phyloP scores from a whole-genome alignment of 1,140 invertebrate genomes.

The Sarcophaga bullata region DNA sequence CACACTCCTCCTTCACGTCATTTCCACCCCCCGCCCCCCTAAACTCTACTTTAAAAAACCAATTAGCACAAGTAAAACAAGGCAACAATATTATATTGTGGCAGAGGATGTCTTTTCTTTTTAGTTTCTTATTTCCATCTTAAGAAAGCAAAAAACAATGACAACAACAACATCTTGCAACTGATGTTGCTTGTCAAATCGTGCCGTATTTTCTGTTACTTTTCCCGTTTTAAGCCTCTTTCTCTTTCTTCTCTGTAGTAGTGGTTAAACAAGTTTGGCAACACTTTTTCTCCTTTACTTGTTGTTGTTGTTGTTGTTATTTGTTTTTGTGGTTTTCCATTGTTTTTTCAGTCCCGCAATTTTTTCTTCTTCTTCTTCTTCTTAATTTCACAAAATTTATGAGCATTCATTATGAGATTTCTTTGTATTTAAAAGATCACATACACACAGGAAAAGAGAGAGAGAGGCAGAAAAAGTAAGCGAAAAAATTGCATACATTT shows the following conservation, averaged over 20 bases:
- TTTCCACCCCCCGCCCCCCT: too few relatives aligned
- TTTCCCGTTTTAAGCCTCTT: not conserved
- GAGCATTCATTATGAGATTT: not conserved
- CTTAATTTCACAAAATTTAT: not conserved
- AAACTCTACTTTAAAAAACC: too few relatives aligned
- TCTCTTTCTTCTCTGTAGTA: not conserved
- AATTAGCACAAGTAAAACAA: too few relatives aligned
- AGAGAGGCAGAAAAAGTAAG: not conserved
- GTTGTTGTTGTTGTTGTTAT: not conserved
- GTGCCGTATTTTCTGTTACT: too few relatives aligned
- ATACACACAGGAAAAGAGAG: not conserved
- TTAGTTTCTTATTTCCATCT: too few relatives aligned
- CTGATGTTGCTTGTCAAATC: not conserved
- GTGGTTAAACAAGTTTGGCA: not conserved
- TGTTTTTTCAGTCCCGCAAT: not conserved
- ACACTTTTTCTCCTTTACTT: not conserved
- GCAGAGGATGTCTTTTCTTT: too few relatives aligned
- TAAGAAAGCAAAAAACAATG: too few relatives aligned
- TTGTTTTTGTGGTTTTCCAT: constrained; percentile 5
- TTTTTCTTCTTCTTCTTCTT: too few relatives aligned
- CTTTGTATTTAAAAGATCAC: not conserved
- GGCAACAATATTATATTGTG: too few relatives aligned
- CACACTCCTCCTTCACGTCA: too few relatives aligned
- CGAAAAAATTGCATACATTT: not conserved
- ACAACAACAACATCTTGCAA: too few relatives aligned